Conservation (phyloP, 2,888 invertebrate genomes). For the Leucania comma region DNA sequence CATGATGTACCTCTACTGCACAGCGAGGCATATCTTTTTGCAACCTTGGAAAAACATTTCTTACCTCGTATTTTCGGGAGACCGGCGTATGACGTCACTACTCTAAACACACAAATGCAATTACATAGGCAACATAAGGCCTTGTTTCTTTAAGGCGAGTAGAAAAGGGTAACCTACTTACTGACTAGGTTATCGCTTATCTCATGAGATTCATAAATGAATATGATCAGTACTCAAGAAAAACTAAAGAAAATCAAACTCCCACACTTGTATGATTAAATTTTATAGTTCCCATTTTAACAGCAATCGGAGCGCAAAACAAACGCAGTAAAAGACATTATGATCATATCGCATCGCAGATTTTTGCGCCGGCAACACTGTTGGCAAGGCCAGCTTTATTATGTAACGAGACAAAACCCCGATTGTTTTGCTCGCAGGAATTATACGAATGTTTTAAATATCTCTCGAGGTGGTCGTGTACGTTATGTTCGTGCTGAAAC, state of each 20-base stretch:
- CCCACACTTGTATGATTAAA: constrained; percentile 47
- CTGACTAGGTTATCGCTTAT: not conserved
- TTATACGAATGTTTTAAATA: constrained; percentile 70
- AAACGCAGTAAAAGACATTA: constrained; percentile 55
- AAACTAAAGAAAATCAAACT: constrained; percentile 17
- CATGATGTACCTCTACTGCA: too few species aligned
- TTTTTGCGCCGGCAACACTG: constrained; percentile 53
- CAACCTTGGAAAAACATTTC: not conserved
- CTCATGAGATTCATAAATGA: not conserved
- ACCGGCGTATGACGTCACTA: not conserved
- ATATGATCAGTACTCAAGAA: constrained; percentile 19
- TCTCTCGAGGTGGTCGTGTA: constrained; percentile 65
- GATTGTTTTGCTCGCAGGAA: constrained; percentile 59
- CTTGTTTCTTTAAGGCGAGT: not conserved
- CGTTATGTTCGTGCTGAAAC: constrained; percentile 66
- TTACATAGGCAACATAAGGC: not conserved
- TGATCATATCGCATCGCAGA: constrained; percentile 48
- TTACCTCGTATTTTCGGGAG: not conserved
- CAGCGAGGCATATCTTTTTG: not conserved
- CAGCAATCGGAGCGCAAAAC: constrained; percentile 49
- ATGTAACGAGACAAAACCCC: constrained; percentile 50
- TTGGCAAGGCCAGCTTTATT: constrained; percentile 51
- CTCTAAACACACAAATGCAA: not conserved
- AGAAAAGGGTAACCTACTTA: not conserved
- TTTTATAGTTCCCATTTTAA: constrained; percentile 52